phyloP scores from a whole-genome alignment of 2,797 vertebrate species.

The Geotrypetes seraphini region DNA sequence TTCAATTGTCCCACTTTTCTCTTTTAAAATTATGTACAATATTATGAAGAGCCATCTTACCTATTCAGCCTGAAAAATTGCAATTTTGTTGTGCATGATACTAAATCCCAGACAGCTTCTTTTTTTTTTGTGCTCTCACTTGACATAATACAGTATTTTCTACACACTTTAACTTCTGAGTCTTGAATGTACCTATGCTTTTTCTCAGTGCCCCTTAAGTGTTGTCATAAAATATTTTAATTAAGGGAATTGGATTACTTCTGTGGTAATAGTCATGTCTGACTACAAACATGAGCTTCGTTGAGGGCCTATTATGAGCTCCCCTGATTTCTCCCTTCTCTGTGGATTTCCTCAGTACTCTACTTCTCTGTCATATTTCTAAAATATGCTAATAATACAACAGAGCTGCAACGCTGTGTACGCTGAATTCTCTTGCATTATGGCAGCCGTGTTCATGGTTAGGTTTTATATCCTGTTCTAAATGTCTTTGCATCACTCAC shows the following conservation, averaged over 20 bases:
- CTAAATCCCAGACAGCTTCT: too few species aligned
- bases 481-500: background rate
- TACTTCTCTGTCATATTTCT: conserved; percentile 15
- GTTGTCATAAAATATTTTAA: conserved; percentile 8
- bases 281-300: too few species aligned
- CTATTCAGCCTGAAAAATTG: too few species aligned
- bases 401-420: conserved; percentile 5
- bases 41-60: too few species aligned
- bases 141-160: too few species aligned
- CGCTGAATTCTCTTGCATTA: conserved; percentile 1
- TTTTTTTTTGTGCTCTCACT: too few species aligned
- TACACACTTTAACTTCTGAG: background rate
- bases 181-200: background rate
- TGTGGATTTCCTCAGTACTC: conserved; percentile 14
- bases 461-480: background rate
- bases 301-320: background rate
- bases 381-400: conserved; percentile 11
- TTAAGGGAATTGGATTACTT: conserved; percentile 8
- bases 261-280: background rate
- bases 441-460: background rate
- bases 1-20: too few species aligned
- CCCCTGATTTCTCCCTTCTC: conserved; percentile 4
- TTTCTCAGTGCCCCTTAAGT: background rate
- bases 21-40: background rate
- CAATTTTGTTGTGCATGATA: too few species aligned